Evolutionary conservation across 2,888 invertebrate genomes (phyloP), one percentile per base, ranked within the genome.

Genomic region (Disparrhopalites patrizii): DNA sequence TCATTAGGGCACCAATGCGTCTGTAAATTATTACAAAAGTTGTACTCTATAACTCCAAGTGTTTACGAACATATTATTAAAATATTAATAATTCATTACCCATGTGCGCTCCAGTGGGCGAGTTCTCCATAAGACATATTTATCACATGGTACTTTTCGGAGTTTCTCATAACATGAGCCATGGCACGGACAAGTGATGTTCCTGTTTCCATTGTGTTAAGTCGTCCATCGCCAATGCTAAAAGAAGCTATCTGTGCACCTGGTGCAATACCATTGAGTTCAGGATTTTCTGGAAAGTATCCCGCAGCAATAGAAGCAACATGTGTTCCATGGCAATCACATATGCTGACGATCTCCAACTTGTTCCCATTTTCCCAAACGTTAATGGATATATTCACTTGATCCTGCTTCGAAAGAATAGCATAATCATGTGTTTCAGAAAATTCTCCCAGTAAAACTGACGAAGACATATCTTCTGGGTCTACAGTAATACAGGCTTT

Each of bases 111-210:
- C 90, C 93, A 94, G 79, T 93, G 90, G 0, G 93, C 87, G 76
- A 91, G 92, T 80, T 66, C 98, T 0, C 98, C 98, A 76, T 97
- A 99, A 77, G 96, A 97, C 92, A 95, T 97, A 79, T 99, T 99
- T 73, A 98, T 91, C 0, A 98, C 88, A 78, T 98, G 91, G 58
- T 93, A 82, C 56, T 70, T 68, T 50, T 74, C 73, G 7, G 76
- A 70, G 51, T 75, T 79, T 62, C 80, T 78, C 89, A 92, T 92
- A 38, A 93, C 83, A 79, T 88, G 87, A 74, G 91, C 88, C 83
- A 96, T 95, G 8, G 96, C 96, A 70, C 98, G 82, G 1, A 93
- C 89, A 13, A 99, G 79, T 0, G 93, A 91, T 0, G 94, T 89
- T 18, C 97, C 97, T 0, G 98, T 98, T 83, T 99, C 98, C 97